These are phyloP conservation scores for Porites divaricata DNA, from an alignment of 92 coral and sea anemone species.

Conservation along the genomic window DNA sequence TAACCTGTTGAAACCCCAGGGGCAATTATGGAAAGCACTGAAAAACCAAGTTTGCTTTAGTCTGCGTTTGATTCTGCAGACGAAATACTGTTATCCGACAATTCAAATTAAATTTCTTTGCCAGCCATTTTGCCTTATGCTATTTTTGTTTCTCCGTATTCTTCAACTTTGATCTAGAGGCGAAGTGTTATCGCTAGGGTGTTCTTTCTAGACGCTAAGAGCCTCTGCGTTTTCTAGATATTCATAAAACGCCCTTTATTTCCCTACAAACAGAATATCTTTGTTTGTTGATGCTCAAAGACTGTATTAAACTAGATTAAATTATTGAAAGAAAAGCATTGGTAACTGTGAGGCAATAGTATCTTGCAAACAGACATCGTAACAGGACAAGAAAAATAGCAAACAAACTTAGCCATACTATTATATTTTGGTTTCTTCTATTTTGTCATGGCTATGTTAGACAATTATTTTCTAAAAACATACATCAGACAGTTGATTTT, in stretches of 20 bases:
- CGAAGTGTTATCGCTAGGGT: too few species aligned
- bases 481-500: background rate
- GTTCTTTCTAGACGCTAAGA: background rate
- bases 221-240: conserved; percentile 12
- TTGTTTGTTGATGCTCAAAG: conserved; percentile 15
- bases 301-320: background rate
- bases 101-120: too few species aligned
- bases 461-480: background rate
- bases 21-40: too few species aligned
- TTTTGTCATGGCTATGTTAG: background rate
- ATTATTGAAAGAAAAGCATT: background rate
- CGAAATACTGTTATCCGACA: too few species aligned
- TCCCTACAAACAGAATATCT: conserved; percentile 9
- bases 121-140: too few species aligned
- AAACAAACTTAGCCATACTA: background rate
- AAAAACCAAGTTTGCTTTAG: too few species aligned
- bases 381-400: background rate
- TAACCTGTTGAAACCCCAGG: too few species aligned
- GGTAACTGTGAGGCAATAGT: background rate
- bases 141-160: too few species aligned
- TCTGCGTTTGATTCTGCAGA: too few species aligned
- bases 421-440: background rate
- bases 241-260: background rate
- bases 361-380: background rate
- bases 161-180: too few species aligned